Percentiles rank a stretch among this genome's conserved stretches.
phyloP scores from a whole-genome alignment of 2,888 invertebrate species.

The Zonitis immaculata region DNA sequence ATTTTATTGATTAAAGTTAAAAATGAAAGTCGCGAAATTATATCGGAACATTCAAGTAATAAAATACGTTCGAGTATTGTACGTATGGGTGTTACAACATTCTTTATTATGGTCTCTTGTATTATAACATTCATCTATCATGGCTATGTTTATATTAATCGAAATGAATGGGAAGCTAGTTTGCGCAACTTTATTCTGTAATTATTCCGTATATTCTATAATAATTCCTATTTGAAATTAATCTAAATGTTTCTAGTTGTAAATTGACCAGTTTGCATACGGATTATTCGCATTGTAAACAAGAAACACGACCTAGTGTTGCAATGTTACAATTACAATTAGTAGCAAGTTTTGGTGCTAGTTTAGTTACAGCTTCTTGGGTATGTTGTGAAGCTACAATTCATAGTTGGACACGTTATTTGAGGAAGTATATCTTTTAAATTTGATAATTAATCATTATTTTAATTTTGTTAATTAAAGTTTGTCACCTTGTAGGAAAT shows the following conservation, averaged over 20 bases:
- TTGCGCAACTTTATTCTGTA: slow-evolving; percentile 78
- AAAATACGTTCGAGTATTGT: slow-evolving; percentile 85
- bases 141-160: slow-evolving; percentile 73
- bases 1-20: slow-evolving; percentile 74
- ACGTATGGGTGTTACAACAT: slow-evolving; percentile 76
- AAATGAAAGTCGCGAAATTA: slow-evolving; percentile 76
- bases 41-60: slow-evolving; percentile 76
- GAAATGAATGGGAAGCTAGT: slow-evolving; percentile 69
- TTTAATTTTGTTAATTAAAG: slow-evolving; percentile 8
- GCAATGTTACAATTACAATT: slow-evolving; percentile 78
- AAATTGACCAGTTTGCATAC: slow-evolving; percentile 45
- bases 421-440: slow-evolving; percentile 62
- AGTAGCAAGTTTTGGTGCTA: slow-evolving; percentile 76
- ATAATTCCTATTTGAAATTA: slow-evolving; percentile 4
- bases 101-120: slow-evolving; percentile 71
- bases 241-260: slow-evolving; percentile 45
- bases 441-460: background rate
- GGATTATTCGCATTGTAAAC: slow-evolving; percentile 56
- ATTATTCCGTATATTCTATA: no score
- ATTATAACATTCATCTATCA: slow-evolving; percentile 79
- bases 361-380: slow-evolving; percentile 89
- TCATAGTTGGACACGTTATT: slow-evolving; percentile 80
- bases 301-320: slow-evolving; percentile 71
- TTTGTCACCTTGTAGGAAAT: slow-evolving; percentile 55
- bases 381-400: slow-evolving; percentile 85